Conservation (phyloP, 2,113 vertebrate genomes). For the Clupea harengus region DNA sequence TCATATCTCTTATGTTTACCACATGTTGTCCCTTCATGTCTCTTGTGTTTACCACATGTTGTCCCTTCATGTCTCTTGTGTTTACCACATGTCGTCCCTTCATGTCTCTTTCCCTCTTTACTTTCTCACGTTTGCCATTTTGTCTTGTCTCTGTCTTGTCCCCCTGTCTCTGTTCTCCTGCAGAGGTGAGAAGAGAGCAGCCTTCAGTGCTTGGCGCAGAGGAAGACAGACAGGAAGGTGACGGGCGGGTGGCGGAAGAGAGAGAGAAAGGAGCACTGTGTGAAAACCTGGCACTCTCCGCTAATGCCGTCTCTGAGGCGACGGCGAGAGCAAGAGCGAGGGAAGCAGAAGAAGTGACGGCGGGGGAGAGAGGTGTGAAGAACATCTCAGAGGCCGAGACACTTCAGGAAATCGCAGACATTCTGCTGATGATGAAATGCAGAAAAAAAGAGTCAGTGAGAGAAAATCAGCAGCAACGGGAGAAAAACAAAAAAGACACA, state of each 20-base stretch:
- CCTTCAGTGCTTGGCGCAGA: slow-evolving; percentile 8
- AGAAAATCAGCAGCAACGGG: background rate
- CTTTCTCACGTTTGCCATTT: background rate
- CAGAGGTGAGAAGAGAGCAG: slow-evolving; percentile 36
- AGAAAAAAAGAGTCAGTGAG: slow-evolving; percentile 34
- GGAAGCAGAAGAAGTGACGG: slow-evolving; percentile 6
- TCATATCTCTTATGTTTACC: too few species aligned
- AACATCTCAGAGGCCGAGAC: slow-evolving; percentile 38
- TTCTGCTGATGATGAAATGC: slow-evolving; percentile 62
- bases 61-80: background rate
- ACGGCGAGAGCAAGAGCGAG: slow-evolving; percentile 30
- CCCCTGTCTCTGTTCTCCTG: background rate
- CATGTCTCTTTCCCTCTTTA: too few species aligned
- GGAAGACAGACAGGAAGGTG: slow-evolving; percentile 14
- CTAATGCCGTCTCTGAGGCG: background rate
- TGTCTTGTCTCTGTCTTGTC: slow-evolving; percentile 1
- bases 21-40: too few species aligned
- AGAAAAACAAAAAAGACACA: background rate
- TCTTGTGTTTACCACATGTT: too few species aligned
- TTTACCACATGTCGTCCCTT: too few species aligned
- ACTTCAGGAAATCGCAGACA: slow-evolving; percentile 58
- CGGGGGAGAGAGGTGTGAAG: slow-evolving; percentile 35
- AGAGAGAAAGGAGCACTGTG: background rate
- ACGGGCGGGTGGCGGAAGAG: slow-evolving; percentile 20
- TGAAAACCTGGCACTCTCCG: background rate